Base-by-base conservation (phyloP, 2,797 vertebrate species). In the Holocentrus rufus region DNA sequence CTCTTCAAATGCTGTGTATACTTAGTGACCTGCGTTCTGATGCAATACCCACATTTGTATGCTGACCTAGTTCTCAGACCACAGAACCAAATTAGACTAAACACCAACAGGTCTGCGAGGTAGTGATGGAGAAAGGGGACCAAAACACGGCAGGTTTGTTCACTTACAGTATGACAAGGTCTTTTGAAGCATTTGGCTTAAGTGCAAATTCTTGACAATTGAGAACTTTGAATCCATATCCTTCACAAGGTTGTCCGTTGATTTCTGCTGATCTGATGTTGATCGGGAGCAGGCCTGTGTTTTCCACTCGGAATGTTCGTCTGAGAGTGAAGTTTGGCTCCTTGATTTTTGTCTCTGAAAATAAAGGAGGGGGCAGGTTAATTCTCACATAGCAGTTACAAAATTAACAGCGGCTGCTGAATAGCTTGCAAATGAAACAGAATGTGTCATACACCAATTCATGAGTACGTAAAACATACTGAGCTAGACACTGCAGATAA, bases 201-300 rank as follows among this genome's bases (percentile, higher is more conserved):
- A 99, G 95, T 92, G 93, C 84, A 95, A 99, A 98, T 86, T 96
- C 96, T 66, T 98, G 95, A 93, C 98, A 99, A 89, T 96, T 97
- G 91, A 98, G 92, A 89, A 99, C 94, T 94, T 98, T 99, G 93
- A 99, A 99, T 92, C 98, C 98, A 46, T 97, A 99, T 87, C 97
- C 98, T 91, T 98, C 97, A 80, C 98, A 99, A 0, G 91, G 76
- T 54, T 95, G 96, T 23, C 97, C 97, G 77, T 96, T 98, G 92
- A 99, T 97, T 91, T 97, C 95, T 76, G 96, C 94, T 0, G 95
- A 93, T 79, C 92, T 94, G 86, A 99, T 89, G 76, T 92, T 94
- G 85, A 99, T 94, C 3, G 95, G 95, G 78, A 99, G 96, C 85
- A 96, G 90, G 27, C 98, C 98, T 0, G 94, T 96, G 84, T 99